A percentile compares a stretch with the other conserved stretches of the same genome.
phyloP scores from a whole-genome alignment of 1,140 invertebrate species.

The Carposina sasakii region DNA sequence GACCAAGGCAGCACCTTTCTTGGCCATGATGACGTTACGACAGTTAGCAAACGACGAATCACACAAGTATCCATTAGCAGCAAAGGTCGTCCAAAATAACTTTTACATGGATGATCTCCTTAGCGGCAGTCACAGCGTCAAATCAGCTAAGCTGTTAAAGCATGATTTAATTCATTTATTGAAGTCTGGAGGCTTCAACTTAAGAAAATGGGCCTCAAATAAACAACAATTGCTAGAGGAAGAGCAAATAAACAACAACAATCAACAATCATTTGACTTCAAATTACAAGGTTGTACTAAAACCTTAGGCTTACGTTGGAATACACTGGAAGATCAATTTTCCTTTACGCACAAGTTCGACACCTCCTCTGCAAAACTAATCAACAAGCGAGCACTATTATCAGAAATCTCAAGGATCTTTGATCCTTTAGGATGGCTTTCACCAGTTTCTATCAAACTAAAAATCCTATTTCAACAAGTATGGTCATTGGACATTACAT shows the following conservation, averaged over 20 bases:
- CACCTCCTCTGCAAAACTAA: not conserved
- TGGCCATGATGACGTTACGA: not conserved
- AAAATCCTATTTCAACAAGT: conserved; percentile 50
- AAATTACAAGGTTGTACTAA: conserved; percentile 15
- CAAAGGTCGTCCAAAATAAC: not conserved
- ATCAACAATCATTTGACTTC: conserved; percentile 7
- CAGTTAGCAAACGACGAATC: not conserved
- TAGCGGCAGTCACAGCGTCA: not conserved
- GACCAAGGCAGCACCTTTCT: not conserved
- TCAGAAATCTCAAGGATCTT: conserved; percentile 30
- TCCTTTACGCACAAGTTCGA: conserved; percentile 11
- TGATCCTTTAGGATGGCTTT: conserved; percentile 38
- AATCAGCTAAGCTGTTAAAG: not conserved
- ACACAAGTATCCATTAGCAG: not conserved
- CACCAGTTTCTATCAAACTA: conserved; percentile 32
- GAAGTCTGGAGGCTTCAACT: conserved; percentile 30
- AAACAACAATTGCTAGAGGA: conserved; percentile 12
- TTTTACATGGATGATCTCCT: conserved; percentile 2
- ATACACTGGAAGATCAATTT: conserved; percentile 30
- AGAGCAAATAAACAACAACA: not conserved
- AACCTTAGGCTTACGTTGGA: conserved; percentile 43
- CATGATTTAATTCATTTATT: conserved; percentile 10
- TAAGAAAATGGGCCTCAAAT: conserved; percentile 49
- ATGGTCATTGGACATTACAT: conserved; percentile 28
- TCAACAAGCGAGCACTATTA: conserved; percentile 22